Conservation (phyloP, 2,888 invertebrate species). For the Drosophila rellima region DNA sequence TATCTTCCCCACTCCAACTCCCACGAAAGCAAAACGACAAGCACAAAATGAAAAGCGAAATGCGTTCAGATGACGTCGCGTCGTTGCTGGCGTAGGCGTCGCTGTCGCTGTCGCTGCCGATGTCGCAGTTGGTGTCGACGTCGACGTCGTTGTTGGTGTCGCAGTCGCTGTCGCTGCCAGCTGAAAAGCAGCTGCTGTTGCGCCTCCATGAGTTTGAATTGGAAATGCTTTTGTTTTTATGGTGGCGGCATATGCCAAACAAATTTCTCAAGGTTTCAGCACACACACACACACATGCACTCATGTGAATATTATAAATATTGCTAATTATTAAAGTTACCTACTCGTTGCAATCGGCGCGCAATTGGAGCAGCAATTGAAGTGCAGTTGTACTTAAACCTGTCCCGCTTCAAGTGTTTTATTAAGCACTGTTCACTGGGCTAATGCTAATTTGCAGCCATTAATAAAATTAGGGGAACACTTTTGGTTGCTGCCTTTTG, state of each 20-base stretch:
- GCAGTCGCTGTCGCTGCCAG: slow-evolving; percentile 14
- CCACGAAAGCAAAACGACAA: slow-evolving; percentile 29
- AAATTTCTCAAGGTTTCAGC: slow-evolving; percentile 65
- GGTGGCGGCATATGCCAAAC: slow-evolving; percentile 50
- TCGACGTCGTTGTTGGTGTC: slow-evolving; percentile 4
- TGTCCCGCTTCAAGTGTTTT: slow-evolving; percentile 54
- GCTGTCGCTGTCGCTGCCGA: slow-evolving; percentile 8
- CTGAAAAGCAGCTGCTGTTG: slow-evolving; percentile 39
- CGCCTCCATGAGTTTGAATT: slow-evolving; percentile 67
- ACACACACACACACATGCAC: slow-evolving; percentile 12
- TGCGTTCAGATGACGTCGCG: slow-evolving; percentile 68
- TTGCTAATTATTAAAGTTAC: slow-evolving; percentile 64
- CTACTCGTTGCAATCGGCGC: slow-evolving; percentile 51
- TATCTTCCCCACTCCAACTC: slow-evolving; percentile 21
- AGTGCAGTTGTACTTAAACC: slow-evolving; percentile 27
- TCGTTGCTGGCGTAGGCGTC: slow-evolving; percentile 53
- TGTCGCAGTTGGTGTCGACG: slow-evolving; percentile 30
- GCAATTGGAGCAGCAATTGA: slow-evolving; percentile 48
- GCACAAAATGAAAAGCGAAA: slow-evolving; percentile 69
- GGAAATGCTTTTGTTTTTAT: slow-evolving; percentile 64
- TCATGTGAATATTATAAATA: slow-evolving; percentile 9
- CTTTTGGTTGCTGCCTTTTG: slow-evolving; percentile 45
- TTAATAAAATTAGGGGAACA: slow-evolving; percentile 34
- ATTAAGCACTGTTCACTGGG: slow-evolving; percentile 45
- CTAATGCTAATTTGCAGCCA: slow-evolving; percentile 54